Conservation (phyloP, 2,888 invertebrate genomes). For the Barypeithes pellucidus region DNA sequence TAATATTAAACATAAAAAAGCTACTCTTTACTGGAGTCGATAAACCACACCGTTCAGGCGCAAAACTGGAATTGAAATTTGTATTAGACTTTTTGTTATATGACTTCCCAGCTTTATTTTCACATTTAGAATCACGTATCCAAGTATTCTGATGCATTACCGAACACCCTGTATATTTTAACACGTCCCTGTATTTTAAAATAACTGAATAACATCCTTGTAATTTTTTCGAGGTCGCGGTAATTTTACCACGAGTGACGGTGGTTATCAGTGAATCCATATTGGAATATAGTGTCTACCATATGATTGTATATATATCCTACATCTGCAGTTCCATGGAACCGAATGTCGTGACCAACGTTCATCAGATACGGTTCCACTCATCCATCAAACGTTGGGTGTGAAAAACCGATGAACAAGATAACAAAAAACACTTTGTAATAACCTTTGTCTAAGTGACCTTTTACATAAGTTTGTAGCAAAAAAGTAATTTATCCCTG, state of each 20-base stretch:
- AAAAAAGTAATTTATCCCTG: slow-evolving; percentile 70
- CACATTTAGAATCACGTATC: too few relatives aligned
- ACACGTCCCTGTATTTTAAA: slow-evolving; percentile 13
- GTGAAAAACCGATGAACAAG: slow-evolving; percentile 70
- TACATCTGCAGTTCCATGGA: slow-evolving; percentile 63
- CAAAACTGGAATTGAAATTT: too few relatives aligned
- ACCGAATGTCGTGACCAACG: slow-evolving; percentile 69
- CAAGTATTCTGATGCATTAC: too few relatives aligned
- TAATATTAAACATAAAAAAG: too few relatives aligned
- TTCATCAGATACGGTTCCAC: slow-evolving; percentile 69
- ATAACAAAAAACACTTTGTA: slow-evolving; percentile 70
- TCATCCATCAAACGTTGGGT: slow-evolving; percentile 70
- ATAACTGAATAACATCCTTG: slow-evolving; percentile 33
- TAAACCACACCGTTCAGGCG: too few relatives aligned
- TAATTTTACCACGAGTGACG: slow-evolving; percentile 37
- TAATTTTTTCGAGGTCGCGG: slow-evolving; percentile 28
- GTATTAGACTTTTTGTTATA: too few relatives aligned
- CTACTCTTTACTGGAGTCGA: too few relatives aligned
- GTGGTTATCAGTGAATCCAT: slow-evolving; percentile 48
- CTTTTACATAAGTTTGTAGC: slow-evolving; percentile 69
- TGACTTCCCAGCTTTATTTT: too few relatives aligned
- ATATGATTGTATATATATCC: slow-evolving; percentile 61
- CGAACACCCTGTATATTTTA: neutral
- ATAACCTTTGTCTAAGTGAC: slow-evolving; percentile 69
- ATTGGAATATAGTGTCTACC: slow-evolving; percentile 55